Conservation (phyloP, 1,140 invertebrate genomes). For the Aleiodes sp. region DNA sequence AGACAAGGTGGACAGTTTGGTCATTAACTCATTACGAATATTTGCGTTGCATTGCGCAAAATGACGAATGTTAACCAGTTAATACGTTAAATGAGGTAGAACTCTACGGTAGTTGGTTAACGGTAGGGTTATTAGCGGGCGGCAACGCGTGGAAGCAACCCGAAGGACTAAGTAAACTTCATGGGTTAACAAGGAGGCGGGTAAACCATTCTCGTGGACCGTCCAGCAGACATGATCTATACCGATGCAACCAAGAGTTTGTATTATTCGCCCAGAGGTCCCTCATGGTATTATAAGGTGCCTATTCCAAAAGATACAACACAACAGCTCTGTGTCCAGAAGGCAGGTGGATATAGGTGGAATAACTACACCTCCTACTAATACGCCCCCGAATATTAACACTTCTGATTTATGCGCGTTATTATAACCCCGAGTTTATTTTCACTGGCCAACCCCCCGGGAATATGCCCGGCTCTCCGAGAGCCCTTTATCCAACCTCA, state of each 20-base stretch:
- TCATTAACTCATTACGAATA: background rate
- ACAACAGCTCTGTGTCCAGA: slow-evolving; percentile 27
- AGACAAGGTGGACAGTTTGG: background rate
- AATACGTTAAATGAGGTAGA: background rate
- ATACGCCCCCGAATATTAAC: slow-evolving; percentile 65
- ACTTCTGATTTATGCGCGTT: slow-evolving; percentile 65
- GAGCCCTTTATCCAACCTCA: background rate
- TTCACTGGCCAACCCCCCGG: slow-evolving; percentile 39
- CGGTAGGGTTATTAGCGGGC: slow-evolving; percentile 62
- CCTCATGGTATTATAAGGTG: slow-evolving; percentile 8
- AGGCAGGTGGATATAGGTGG: slow-evolving; percentile 36
- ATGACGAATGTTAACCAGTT: background rate
- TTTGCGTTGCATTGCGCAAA: background rate
- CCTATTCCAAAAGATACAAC: background rate
- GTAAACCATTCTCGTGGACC: slow-evolving; percentile 43
- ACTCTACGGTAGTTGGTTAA: slow-evolving; percentile 61
- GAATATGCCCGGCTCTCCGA: background rate
- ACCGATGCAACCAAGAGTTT: slow-evolving; percentile 50
- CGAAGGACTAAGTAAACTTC: slow-evolving; percentile 39
- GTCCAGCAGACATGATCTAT: slow-evolving; percentile 57
- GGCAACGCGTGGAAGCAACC: slow-evolving; percentile 55
- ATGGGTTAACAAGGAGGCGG: slow-evolving; percentile 63
- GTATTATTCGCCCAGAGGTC: slow-evolving; percentile 50
- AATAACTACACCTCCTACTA: slow-evolving; percentile 49
- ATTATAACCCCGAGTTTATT: slow-evolving; percentile 64